Evolutionary conservation across 1,140 invertebrate species (phyloP), one percentile per base, ranked within the genome.

Genomic region (Sitobion miscanthi): DNA sequence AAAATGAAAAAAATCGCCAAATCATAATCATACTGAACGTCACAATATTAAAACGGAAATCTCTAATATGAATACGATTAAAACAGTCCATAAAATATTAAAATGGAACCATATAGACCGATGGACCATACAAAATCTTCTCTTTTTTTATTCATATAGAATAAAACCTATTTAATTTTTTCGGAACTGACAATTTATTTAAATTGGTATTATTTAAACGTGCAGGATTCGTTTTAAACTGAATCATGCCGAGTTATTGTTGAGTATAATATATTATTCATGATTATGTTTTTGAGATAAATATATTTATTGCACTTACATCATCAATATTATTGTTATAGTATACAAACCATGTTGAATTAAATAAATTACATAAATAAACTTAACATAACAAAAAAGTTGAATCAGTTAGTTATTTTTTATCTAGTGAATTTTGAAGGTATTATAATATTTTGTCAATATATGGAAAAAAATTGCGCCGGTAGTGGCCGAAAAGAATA

Each of bases 381-480:
- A 62, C 9, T 25, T 62, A 30, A 69, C 62, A 30, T n/a, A n/a
- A 77, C 14, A 35, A 77, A n/a, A 77, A 20, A 17, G 11, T n/a
- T n/a, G 17, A 88, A 91, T 93, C 35, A 85, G 42, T 35, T 30
- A 25, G 47, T 87, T n/a, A 87, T n/a, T 87, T 87, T 87, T n/a
- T 20, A 87, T 87, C 35, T 49, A 35, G 30, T n/a, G 85, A 47
- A 8, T 49, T 30, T 49, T n/a, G 5, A 49, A 49, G 47, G 23
- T 42, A 86, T 45, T 42, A 85, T 45, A 85, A 42, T 25, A 30
- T 45, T 25, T 2, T 30, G 21, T 25, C 21, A 1, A 38, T 42
- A 25, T 82, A 82, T 38, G 9, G 4, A 49, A 30, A 49, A 87
- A 21, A 52, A n/a, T 20, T 49, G 49, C 14, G 45, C 25, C 17